phyloP scores from a whole-genome alignment of 1,140 invertebrate genomes.

The Diorhabda sublineata region DNA sequence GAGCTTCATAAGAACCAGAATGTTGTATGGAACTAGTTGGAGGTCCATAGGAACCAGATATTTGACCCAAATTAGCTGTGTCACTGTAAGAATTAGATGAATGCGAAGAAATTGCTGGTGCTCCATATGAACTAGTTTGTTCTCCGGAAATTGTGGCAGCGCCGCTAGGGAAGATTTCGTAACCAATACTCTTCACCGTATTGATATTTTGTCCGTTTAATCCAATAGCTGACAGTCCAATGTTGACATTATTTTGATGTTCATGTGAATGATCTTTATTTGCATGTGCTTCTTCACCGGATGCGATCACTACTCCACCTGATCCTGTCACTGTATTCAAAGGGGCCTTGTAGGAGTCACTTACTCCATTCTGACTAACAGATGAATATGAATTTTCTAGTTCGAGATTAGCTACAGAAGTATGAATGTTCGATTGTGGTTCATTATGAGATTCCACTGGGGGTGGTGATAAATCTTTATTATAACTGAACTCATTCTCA shows the following conservation, averaged over 20 bases:
- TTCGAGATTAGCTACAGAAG: slow-evolving; percentile 9
- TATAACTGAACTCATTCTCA: slow-evolving; percentile 31
- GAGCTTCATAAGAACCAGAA: slow-evolving; percentile 50
- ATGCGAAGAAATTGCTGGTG: neutral
- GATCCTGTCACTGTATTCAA: slow-evolving; percentile 45
- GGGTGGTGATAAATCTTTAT: slow-evolving; percentile 48
- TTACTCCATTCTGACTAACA: slow-evolving; percentile 33
- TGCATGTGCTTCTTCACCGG: slow-evolving; percentile 36
- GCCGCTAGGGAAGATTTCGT: slow-evolving; percentile 47
- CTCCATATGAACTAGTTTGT: neutral
- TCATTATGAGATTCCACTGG: slow-evolving; percentile 30
- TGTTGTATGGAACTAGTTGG: neutral
- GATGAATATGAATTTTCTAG: slow-evolving; percentile 42
- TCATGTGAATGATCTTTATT: slow-evolving; percentile 16
- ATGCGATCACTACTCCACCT: slow-evolving; percentile 40
- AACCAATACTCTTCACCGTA: slow-evolving; percentile 49
- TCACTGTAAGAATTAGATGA: too few relatives aligned
- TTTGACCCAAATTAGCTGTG: too few relatives aligned
- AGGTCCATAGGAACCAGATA: too few relatives aligned
- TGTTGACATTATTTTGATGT: slow-evolving; percentile 1
- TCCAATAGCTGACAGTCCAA: slow-evolving; percentile 31
- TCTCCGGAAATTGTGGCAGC: slow-evolving; percentile 22
- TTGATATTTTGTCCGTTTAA: slow-evolving; percentile 42
- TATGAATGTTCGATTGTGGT: slow-evolving; percentile 3
- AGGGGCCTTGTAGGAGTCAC: slow-evolving; percentile 45